Base-by-base conservation (phyloP, 2,113 vertebrate species). In the Semnopithecus entellus region DNA sequence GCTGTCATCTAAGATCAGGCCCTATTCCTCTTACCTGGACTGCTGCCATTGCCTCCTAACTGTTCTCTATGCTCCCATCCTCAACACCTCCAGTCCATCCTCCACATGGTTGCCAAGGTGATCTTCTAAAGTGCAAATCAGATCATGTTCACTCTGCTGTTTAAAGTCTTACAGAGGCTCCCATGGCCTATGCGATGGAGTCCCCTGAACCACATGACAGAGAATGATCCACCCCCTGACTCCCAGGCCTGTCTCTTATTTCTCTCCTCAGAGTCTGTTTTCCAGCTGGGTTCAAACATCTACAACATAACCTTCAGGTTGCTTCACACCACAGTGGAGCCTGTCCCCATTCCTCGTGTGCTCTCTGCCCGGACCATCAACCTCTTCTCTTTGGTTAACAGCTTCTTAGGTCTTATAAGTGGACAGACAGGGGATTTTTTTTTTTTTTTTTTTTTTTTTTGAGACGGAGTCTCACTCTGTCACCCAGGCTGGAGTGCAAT, bases 91-190 rank as follows among this genome's bases (percentile, higher is more conserved):
- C 96, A 95, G 72, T 89, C 88, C 83, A 8, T 76, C 97, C 93
- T 97, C 96, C 93, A 95, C 95, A 94, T 30, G 95, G 98, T 97
- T 97, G 94, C 97, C 92, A 95, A 55, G 81, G 97, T 97, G 94
- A 98, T 97, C 76, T 88, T 90, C 85, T 68, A 68, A 92, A 94
- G 76, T 94, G 68, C 88, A 96, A 90, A 95, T 88, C 22, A 16
- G 52, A 96, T 95, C 92, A 91, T 92, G 55, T 86, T 97, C 81
- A n/a, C 8, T 61, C 80, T 85, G 55, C 75, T 73, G 70, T 66
- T 84, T 35, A 59, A 84, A 86, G 66, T 50, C 68, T 87, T 85
- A 88, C 82, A 59, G 50, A 52, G 64, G 20, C 64, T 85, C 64
- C 50, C 25, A 55, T n/a, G 27, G n/a, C 35, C 38, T 68, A 5